Evolutionary conservation across 2,113 vertebrate species (phyloP).

Genomic region (Ailuropoda melanoleuca): DNA sequence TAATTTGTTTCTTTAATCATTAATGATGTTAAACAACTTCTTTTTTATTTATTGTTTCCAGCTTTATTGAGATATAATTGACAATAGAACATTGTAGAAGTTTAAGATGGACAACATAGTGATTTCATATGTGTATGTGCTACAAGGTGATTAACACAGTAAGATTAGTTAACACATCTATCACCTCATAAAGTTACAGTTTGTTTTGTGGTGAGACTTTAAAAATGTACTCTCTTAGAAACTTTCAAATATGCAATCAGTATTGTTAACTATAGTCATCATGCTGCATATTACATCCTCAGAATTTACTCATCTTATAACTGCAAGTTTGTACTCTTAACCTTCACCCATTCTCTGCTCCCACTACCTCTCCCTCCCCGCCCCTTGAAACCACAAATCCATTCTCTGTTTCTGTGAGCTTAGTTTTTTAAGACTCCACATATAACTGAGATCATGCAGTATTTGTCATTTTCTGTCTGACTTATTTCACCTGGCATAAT

Average conservation of each 20-base stretch:
- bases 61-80: neutral
- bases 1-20: conserved; percentile 23
- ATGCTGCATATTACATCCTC: neutral
- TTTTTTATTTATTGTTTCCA: neutral
- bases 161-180: neutral
- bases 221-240: neutral
- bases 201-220: conserved; percentile 7
- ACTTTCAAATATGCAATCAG: neutral
- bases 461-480: neutral
- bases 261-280: neutral
- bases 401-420: neutral
- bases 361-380: accelerated
- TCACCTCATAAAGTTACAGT: neutral
- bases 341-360: neutral
- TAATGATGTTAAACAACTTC: neutral
- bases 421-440: neutral
- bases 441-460: neutral
- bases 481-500: neutral
- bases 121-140: neutral
- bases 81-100: neutral
- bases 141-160: neutral
- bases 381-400: neutral
- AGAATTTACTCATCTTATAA: neutral
- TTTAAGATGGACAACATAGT: neutral
- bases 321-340: neutral